Evolutionary conservation across 2,113 vertebrate species (phyloP).

Genomic region (Clinocottus analis): DNA sequence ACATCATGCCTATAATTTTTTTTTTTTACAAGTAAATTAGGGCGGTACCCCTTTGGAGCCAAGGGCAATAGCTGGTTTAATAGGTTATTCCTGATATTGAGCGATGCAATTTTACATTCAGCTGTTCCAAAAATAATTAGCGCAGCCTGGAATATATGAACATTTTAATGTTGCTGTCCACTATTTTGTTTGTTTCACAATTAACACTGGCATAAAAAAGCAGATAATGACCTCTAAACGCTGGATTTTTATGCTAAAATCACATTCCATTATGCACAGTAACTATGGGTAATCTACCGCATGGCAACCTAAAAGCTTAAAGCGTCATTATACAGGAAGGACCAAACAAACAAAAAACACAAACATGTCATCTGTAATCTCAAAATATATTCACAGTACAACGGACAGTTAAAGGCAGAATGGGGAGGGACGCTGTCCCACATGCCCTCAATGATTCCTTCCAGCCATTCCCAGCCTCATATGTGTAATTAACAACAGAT

Average conservation of each 20-base stretch:
- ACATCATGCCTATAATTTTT: conserved; percentile 11
- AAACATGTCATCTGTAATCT: conserved; percentile 56
- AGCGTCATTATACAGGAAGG: conserved; percentile 46
- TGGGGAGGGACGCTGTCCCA: conserved; percentile 57
- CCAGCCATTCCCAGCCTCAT: conserved; percentile 79
- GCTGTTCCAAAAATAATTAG: conserved; percentile 33
- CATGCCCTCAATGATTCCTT: conserved; percentile 75
- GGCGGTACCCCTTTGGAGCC: conserved; percentile 2
- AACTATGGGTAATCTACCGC: conserved; percentile 47
- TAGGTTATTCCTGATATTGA: conserved; percentile 24
- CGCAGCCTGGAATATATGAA: conserved; percentile 6
- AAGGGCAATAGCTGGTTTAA: conserved; percentile 20
- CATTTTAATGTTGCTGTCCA: background rate
- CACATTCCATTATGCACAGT: conserved; percentile 23
- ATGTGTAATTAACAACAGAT: conserved; percentile 85
- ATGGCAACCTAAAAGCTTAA: conserved; percentile 47
- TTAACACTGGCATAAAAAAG: background rate
- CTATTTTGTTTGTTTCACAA: conserved; percentile 22
- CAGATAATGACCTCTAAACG: conserved; percentile 30
- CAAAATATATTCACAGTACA: conserved; percentile 64
- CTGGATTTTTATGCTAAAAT: conserved; percentile 21
- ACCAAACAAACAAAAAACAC: conserved; percentile 51
- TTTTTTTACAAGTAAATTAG: conserved; percentile 21
- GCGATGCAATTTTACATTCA: conserved; percentile 28
- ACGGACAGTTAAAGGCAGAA: conserved; percentile 59